Percentiles rank a stretch among this genome's conserved stretches.
These are phyloP conservation scores for Sinonovacula constricta DNA, from an alignment of 1,140 invertebrate species.

Conservation along the genomic window DNA sequence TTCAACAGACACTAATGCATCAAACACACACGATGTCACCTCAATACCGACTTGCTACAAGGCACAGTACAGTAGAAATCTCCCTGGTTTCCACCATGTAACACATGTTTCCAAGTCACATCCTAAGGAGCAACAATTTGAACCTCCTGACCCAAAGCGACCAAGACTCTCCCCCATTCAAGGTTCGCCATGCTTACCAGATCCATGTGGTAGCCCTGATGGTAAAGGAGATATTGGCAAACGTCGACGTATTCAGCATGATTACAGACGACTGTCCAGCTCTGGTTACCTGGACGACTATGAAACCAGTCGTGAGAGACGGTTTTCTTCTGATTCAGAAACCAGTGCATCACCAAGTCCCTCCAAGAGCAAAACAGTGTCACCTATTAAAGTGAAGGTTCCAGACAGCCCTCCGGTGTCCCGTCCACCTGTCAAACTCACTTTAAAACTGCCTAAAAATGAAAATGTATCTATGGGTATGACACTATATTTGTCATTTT, in stretches of 20 bases:
- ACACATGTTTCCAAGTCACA: constrained; percentile 22
- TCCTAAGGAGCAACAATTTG: constrained; percentile 15
- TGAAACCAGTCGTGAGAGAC: constrained; percentile 67
- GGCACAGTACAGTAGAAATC: constrained; percentile 73
- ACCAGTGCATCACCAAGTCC: constrained; percentile 57
- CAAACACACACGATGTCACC: constrained; percentile 63
- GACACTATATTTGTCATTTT: too few species aligned
- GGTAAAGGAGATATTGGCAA: constrained; percentile 67
- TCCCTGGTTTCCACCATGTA: constrained; percentile 74
- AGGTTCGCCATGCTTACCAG: constrained; percentile 32
- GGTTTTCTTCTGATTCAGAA: constrained; percentile 70
- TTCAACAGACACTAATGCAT: constrained; percentile 34
- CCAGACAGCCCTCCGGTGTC: background rate
- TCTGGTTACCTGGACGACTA: constrained; percentile 76
- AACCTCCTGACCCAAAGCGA: constrained; percentile 59
- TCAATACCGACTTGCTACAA: constrained; percentile 63
- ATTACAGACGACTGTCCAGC: constrained; percentile 74
- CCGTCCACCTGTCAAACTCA: constrained; percentile 39
- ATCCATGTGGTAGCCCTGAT: constrained; percentile 67
- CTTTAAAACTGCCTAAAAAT: constrained; percentile 42
- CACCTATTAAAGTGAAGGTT: constrained; percentile 18
- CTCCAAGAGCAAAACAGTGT: constrained; percentile 61
- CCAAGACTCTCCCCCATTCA: constrained; percentile 56
- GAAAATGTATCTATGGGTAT: constrained; percentile 49
- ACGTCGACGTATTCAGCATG: constrained; percentile 71